phyloP scores from a whole-genome alignment of 2,888 invertebrate genomes.

The Lycophotia porphyrea region DNA sequence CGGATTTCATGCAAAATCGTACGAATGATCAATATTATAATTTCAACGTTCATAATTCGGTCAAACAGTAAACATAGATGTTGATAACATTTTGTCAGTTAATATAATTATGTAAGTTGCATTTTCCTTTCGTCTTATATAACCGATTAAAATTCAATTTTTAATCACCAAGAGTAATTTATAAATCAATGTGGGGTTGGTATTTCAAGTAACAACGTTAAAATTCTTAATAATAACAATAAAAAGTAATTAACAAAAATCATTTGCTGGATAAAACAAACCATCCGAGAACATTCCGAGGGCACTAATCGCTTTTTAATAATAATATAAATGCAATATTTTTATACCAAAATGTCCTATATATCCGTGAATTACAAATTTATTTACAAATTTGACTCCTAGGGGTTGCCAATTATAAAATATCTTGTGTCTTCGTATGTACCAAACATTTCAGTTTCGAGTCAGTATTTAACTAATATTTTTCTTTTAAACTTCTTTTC shows the following conservation, averaged over 20 bases:
- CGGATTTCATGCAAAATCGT: slow-evolving; percentile 85
- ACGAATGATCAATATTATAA: slow-evolving; percentile 72
- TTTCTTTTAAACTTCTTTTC: slow-evolving; percentile 82
- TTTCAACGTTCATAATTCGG: slow-evolving; percentile 57
- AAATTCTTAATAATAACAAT: slow-evolving; percentile 90
- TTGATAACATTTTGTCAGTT: slow-evolving; percentile 48
- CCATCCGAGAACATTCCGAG: slow-evolving; percentile 87
- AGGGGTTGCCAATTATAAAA: slow-evolving; percentile 76
- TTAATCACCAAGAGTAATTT: slow-evolving; percentile 71
- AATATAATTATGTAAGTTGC: slow-evolving; percentile 43
- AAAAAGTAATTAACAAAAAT: slow-evolving; percentile 89
- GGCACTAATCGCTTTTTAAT: slow-evolving; percentile 76
- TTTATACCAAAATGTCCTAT: slow-evolving; percentile 85
- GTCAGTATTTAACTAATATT: slow-evolving; percentile 87
- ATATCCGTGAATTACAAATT: slow-evolving; percentile 86
- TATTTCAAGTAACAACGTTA: slow-evolving; percentile 88
- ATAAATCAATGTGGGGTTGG: slow-evolving; percentile 71
- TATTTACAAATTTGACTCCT: slow-evolving; percentile 85
- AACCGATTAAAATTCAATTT: slow-evolving; percentile 57
- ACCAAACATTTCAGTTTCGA: slow-evolving; percentile 74
- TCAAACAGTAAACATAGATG: slow-evolving; percentile 59
- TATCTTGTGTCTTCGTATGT: slow-evolving; percentile 73
- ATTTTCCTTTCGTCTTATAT: slow-evolving; percentile 54
- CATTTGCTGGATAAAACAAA: slow-evolving; percentile 83
- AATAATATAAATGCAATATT: slow-evolving; percentile 88